Evolutionary conservation across 2,797 vertebrate genomes (phyloP).

Genomic region (Pitangus sulphuratus): DNA sequence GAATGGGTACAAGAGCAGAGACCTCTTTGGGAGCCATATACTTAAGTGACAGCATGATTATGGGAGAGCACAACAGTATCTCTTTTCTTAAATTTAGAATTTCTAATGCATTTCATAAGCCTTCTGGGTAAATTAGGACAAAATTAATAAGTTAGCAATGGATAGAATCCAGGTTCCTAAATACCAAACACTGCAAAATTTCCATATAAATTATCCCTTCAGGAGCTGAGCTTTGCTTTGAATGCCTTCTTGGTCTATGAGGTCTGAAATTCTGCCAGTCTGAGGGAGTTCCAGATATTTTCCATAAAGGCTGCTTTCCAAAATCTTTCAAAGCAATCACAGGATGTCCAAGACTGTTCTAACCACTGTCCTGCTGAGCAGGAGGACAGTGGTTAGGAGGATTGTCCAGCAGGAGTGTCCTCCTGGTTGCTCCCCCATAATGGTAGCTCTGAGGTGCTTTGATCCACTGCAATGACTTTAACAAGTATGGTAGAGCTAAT

Average conservation of each 20-base stretch:
- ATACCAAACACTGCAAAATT: conserved; percentile 72
- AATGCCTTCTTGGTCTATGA: conserved; percentile 79
- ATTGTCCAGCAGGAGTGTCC: neutral
- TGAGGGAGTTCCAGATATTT: conserved; percentile 77
- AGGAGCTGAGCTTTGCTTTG: conserved; percentile 74
- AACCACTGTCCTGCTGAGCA: conserved; percentile 32
- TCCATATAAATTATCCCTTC: conserved; percentile 82
- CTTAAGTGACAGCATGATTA: neutral
- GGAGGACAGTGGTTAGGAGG: neutral
- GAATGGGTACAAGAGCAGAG: neutral
- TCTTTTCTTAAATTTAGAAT: conserved; percentile 25
- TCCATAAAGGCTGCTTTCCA: conserved; percentile 71
- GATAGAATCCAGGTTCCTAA: conserved; percentile 71
- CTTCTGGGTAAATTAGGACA: conserved; percentile 73
- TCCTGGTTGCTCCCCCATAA: neutral
- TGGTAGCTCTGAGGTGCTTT: neutral
- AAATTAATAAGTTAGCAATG: conserved; percentile 70
- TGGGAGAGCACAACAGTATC: neutral
- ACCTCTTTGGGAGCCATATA: neutral
- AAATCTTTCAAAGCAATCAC: conserved; percentile 67
- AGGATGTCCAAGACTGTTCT: conserved; percentile 56
- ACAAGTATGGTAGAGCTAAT: neutral
- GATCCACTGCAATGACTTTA: neutral
- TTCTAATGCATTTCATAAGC: conserved; percentile 68
- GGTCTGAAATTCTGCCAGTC: conserved; percentile 78